phyloP scores from a whole-genome alignment of 2,113 vertebrate genomes.

The Phylloscopus whistleri region DNA sequence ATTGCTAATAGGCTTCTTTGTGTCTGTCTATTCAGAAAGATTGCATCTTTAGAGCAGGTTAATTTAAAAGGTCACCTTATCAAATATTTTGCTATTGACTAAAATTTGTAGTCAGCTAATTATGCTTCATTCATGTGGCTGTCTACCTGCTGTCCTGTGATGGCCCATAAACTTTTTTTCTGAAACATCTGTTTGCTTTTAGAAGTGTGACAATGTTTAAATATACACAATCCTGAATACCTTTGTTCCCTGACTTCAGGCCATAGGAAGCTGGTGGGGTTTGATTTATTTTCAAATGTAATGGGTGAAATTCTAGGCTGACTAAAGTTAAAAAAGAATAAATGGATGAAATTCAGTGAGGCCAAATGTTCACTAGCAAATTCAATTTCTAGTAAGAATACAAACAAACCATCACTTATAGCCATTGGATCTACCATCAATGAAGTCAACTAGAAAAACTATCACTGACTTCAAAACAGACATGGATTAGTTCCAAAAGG shows the following conservation, averaged over 20 bases:
- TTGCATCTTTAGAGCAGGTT: slow-evolving; percentile 22
- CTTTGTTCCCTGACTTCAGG: neutral
- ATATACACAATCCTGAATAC: neutral
- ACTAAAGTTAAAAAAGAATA: neutral
- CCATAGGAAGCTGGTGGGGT: neutral
- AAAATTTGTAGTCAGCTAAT: neutral
- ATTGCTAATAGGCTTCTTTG: slow-evolving; percentile 27
- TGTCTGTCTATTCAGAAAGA: neutral
- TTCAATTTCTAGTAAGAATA: neutral
- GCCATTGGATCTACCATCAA: neutral
- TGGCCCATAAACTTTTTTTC: neutral
- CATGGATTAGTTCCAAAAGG: neutral
- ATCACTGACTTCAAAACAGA: neutral
- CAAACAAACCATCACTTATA: neutral
- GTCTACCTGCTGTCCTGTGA: neutral
- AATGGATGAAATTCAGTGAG: neutral
- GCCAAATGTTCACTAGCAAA: neutral
- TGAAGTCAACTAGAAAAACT: neutral
- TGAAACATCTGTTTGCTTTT: neutral
- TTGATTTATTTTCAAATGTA: neutral
- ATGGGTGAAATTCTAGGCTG: neutral
- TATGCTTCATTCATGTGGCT: neutral
- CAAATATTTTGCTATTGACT: neutral
- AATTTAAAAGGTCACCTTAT: slow-evolving; percentile 50
- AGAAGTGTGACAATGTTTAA: neutral